These are phyloP conservation scores for Microcebus tavaratra DNA, from an alignment of 2,113 vertebrate species.

Conservation along the genomic window DNA sequence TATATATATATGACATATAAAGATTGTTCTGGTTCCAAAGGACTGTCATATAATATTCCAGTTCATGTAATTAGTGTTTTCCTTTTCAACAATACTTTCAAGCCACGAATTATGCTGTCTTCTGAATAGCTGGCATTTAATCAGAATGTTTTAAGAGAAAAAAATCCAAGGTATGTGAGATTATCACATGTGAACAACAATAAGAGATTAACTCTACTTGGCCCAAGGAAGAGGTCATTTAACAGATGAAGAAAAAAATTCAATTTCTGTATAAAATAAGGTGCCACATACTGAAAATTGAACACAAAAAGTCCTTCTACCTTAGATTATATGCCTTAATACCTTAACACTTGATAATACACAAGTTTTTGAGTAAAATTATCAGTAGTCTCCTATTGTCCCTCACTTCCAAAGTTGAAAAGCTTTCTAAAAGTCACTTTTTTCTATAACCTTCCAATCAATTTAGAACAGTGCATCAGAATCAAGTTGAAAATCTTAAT, in stretches of 20 bases:
- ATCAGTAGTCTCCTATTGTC: background rate
- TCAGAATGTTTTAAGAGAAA: background rate
- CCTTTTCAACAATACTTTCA: background rate
- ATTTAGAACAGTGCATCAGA: background rate
- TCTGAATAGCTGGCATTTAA: background rate
- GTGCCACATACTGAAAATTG: background rate
- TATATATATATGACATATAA: background rate
- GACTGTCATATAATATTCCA: background rate
- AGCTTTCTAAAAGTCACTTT: background rate
- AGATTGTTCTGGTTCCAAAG: background rate
- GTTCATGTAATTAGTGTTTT: background rate
- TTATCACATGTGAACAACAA: background rate
- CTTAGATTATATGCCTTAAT: background rate
- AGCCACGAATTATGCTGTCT: background rate
- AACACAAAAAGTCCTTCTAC: background rate
- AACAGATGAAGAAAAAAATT: background rate
- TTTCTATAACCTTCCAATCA: background rate
- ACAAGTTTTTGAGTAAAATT: conserved; percentile 1
- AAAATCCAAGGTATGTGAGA: background rate
- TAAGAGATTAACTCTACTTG: background rate
- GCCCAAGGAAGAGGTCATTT: background rate
- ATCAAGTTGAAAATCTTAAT: conserved; percentile 20
- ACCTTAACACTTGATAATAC: background rate
- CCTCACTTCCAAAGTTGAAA: background rate
- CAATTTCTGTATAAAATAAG: background rate